Evolutionary conservation across 2,797 vertebrate genomes (phyloP).

Genomic region (Choloepus didactylus): DNA sequence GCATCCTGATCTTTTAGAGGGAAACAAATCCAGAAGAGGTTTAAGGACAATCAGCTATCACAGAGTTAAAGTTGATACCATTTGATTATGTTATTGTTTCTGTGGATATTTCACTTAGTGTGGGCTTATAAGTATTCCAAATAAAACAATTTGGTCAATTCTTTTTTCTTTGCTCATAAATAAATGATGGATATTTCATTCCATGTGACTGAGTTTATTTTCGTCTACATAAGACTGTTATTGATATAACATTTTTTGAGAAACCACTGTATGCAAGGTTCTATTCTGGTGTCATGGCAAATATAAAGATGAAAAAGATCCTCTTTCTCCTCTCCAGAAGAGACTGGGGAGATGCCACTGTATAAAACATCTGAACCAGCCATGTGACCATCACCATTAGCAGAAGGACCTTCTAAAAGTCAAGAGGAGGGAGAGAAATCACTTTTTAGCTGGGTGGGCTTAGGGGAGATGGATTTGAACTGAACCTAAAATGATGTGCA

Average conservation of each 20-base stretch:
- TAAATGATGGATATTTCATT: not conserved
- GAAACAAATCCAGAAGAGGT: slow-evolving; percentile 37
- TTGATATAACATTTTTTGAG: not conserved
- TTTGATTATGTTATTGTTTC: not conserved
- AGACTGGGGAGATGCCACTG: not conserved
- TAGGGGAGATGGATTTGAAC: not conserved
- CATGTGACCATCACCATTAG: not conserved
- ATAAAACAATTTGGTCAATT: not conserved
- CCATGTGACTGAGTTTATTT: not conserved
- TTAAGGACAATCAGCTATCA: not conserved
- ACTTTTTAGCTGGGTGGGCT: not conserved
- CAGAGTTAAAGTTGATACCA: not conserved
- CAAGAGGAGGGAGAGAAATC: not conserved
- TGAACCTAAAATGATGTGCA: not conserved
- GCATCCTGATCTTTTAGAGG: not conserved
- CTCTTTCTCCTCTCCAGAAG: not conserved
- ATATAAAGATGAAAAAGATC: not conserved
- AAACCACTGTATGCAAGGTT: not conserved
- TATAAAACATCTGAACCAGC: not conserved
- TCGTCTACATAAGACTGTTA: not conserved
- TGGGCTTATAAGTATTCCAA: not conserved
- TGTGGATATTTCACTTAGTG: not conserved
- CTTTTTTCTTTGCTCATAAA: not conserved
- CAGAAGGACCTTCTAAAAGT: not conserved
- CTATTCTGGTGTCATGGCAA: not conserved